Conservation (phyloP, 2,888 invertebrate genomes). For the Epirrita christyi region DNA sequence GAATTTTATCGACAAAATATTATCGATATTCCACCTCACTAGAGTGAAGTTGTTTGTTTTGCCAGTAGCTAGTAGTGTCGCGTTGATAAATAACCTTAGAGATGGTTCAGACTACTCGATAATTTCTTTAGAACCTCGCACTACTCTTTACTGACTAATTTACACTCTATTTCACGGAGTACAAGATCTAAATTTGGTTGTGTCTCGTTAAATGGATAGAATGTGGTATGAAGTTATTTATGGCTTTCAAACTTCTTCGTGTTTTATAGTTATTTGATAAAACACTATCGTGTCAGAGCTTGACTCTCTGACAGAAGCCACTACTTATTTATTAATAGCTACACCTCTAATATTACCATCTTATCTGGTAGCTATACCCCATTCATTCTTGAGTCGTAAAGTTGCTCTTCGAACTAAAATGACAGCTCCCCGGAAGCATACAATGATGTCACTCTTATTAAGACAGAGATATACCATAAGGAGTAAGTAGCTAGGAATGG, state of each 20-base stretch:
- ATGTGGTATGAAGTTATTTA: conserved; percentile 72
- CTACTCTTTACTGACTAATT: conserved; percentile 46
- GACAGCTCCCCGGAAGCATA: too few species aligned
- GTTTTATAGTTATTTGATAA: conserved; percentile 77
- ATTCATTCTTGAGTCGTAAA: conserved; percentile 5
- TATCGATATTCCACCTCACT: conserved; percentile 55
- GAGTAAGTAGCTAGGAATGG: too few species aligned
- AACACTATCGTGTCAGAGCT: conserved; percentile 80
- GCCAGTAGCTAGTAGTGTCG: conserved; percentile 83
- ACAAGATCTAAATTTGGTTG: conserved; percentile 46
- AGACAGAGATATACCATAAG: too few species aligned
- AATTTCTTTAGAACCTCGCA: conserved; percentile 76
- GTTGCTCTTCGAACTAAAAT: too few species aligned
- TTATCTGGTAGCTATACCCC: conserved; percentile 55
- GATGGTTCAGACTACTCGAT: conserved; percentile 79
- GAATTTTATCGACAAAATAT: conserved; percentile 28
- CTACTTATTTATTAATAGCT: conserved; percentile 67
- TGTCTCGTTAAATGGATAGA: conserved; percentile 39
- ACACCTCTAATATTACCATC: conserved; percentile 64
- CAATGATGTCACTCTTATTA: too few species aligned
- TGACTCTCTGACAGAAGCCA: conserved; percentile 69
- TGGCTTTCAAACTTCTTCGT: conserved; percentile 69
- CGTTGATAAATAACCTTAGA: conserved; percentile 83
- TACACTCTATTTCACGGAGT: conserved; percentile 37
- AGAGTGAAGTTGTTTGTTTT: conserved; percentile 77